A percentile compares a stretch with the other conserved stretches of the same genome.
Conservation (phyloP, 2,888 invertebrate genomes). For the Drosophila aldrichi region DNA sequence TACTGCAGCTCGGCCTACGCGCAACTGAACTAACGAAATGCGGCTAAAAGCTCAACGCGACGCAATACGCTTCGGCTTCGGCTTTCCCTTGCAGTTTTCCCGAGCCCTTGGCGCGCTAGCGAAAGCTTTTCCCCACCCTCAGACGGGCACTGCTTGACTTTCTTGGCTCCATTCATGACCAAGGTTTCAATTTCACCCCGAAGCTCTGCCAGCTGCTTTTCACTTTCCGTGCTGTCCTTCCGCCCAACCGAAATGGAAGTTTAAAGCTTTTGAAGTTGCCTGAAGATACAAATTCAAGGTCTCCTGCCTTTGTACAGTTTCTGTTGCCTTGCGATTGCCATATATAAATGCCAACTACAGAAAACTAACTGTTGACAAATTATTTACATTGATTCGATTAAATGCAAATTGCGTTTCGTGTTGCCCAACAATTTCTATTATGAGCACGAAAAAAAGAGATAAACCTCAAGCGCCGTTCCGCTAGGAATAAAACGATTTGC, state of each 20-base stretch:
- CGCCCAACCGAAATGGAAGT: not conserved
- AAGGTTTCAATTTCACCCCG: slow-evolving; percentile 35
- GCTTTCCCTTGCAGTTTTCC: slow-evolving; percentile 48
- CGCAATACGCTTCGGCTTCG: slow-evolving; percentile 41
- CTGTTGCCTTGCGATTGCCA: slow-evolving; percentile 18
- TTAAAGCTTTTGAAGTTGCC: slow-evolving; percentile 39
- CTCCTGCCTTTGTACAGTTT: slow-evolving; percentile 4
- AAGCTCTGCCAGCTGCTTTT: slow-evolving; percentile 29
- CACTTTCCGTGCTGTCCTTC: slow-evolving; percentile 39
- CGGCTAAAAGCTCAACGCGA: slow-evolving; percentile 43
- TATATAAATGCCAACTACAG: slow-evolving; percentile 2
- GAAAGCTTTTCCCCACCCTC: slow-evolving; percentile 39
- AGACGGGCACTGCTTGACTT: slow-evolving; percentile 28
- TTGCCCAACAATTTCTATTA: slow-evolving; percentile 1
- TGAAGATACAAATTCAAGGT: not conserved
- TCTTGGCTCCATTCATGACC: slow-evolving; percentile 60
- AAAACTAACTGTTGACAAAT: slow-evolving; percentile 36
- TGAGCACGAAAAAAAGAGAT: not conserved
- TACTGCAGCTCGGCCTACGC: slow-evolving; percentile 64
- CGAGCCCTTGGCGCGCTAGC: slow-evolving; percentile 18
- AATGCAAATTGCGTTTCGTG: slow-evolving; percentile 40
- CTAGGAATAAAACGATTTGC: slow-evolving; percentile 7
- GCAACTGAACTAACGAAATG: slow-evolving; percentile 65
- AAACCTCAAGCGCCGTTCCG: not conserved
- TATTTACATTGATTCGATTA: slow-evolving; percentile 44